Evolutionary conservation across 2,888 invertebrate species (phyloP).

Genomic region (Acanthoscelides obtectus): DNA sequence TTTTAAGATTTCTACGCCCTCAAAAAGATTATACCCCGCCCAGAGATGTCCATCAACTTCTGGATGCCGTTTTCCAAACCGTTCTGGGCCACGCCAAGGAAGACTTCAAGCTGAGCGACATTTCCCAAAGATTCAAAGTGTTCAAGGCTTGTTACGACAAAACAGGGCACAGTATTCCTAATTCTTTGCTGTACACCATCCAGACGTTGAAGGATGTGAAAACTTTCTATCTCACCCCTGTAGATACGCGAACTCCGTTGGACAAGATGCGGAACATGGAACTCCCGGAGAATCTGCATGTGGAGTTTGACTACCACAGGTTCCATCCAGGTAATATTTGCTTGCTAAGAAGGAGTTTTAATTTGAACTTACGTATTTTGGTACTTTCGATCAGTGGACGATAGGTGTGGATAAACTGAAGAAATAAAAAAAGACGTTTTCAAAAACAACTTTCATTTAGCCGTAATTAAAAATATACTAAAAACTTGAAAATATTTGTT

Average conservation of each 20-base stretch:
- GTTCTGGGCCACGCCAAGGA: slow-evolving; percentile 49
- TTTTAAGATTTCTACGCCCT: slow-evolving; percentile 67
- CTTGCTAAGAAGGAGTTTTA: too few species aligned
- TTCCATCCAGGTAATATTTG: slow-evolving; percentile 69
- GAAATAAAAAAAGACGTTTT: too few species aligned
- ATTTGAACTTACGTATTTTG: too few species aligned
- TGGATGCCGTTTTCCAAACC: slow-evolving; percentile 57
- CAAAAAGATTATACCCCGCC: slow-evolving; percentile 73
- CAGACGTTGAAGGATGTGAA: slow-evolving; percentile 69
- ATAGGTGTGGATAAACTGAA: too few species aligned
- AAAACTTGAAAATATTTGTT: too few species aligned
- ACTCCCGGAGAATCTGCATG: slow-evolving; percentile 82
- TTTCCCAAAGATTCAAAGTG: slow-evolving; percentile 61
- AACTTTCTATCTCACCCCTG: slow-evolving; percentile 67
- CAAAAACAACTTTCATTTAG: too few species aligned
- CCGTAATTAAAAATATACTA: too few species aligned
- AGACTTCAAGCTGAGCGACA: slow-evolving; percentile 44
- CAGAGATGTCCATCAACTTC: slow-evolving; percentile 55
- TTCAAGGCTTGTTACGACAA: slow-evolving; percentile 65
- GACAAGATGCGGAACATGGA: slow-evolving; percentile 67
- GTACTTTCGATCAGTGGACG: too few species aligned
- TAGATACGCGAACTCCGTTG: slow-evolving; percentile 66
- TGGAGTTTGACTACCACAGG: slow-evolving; percentile 74
- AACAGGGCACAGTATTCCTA: slow-evolving; percentile 76
- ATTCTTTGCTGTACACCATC: slow-evolving; percentile 73